Base-by-base conservation (phyloP, 2,888 invertebrate species). In the Morpho helenor region DNA sequence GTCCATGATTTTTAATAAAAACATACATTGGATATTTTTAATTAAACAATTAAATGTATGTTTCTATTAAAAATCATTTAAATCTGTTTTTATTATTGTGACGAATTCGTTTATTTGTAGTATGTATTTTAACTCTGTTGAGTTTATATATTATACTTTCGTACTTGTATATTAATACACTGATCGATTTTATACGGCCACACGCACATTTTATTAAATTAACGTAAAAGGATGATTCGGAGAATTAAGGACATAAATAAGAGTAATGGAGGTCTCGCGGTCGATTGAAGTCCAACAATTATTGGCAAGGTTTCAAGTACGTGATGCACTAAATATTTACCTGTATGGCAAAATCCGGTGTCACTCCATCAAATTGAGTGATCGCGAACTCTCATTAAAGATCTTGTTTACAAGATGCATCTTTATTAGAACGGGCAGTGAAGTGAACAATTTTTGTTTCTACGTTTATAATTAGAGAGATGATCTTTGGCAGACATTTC, bases 261-360 rank as follows among this genome's bases (percentile, higher is more conserved):
- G 73, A 76, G 65, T 69, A 75, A 78, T 77, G 74, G 78, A 80
- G 80, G 82, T 80, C 82, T 80, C 71, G 70, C 71, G 68, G 75
- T 68, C 80, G 84, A 86, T 86, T 79, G 80, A 79, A 80, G 80
- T 80, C 82, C 81, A 78, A 85, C 84, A 84, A 84, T 86, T 70
- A 80, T 81, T 87, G 87, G 87, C 87, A 84, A 69, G 67, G 62
- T 68, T 82, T 87, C 87, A 87, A 87, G 87, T 82, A 81, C 85
- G 79, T 72, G 72, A 71, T 80, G 83, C 79, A 80, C 83, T 80
- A 80, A 84, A 84, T 85, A 82, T 87, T 87, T 85, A 87, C 86
- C 86, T 87, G 84, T 75, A 75, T 74, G 75, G 74, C 73, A 73
- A 74, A 74, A 77, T 80, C 82, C 69, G 69, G 72, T 76, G 76